Evolutionary conservation across 1,140 invertebrate genomes (phyloP), one percentile per base, ranked within the genome.

Genomic region (Drosophila prosaltans): DNA sequence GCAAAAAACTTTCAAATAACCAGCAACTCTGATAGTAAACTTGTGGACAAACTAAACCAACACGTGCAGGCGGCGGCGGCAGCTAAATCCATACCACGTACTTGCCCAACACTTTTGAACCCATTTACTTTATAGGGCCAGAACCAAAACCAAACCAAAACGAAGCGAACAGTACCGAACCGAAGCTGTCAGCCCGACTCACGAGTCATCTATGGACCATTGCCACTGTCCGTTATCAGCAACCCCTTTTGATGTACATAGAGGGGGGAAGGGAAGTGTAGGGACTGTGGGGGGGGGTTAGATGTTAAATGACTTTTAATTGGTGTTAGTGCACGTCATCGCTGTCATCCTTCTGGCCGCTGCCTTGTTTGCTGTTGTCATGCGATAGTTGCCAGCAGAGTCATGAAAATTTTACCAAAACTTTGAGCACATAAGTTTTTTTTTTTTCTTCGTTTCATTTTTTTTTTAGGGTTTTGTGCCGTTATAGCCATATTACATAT

Each of bases 301-400:
- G 51, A 89, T 83, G 84, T 89, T 88, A 86, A 86, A 86, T 89
- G 84, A 80, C 80, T 86, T 86, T 89, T 88, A 86, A 86, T 86
- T 86, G 84, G 83, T 80, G 76, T 86, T 86, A 77, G 84, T 80
- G 65, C 63, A 81, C 75, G 72, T 62, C 41, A 45, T 62, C 60
- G 41, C 78, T 78, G 65, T 81, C 78, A 66, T 72, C 67, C 45
- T 58, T 59, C 68, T 77, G 68, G 26, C 63, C 59, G 65, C 10
- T 63, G 40, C 9, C 58, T 36, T 58, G 55, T 69, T 81, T 69
- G 61, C 30, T 48, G 48, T 32, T 80, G 80, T 74, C 74, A 59
- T 69, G 69, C 71, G 85, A 86, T 88, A 86, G 74, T 84, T 84
- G 80, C 39, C 45, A 6, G 45, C 30, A 36, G 68, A 39, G 45